Evolutionary conservation across 2,113 vertebrate genomes (phyloP), one percentile per base, ranked within the genome.

Genomic region (Himantopus leucocephalus): DNA sequence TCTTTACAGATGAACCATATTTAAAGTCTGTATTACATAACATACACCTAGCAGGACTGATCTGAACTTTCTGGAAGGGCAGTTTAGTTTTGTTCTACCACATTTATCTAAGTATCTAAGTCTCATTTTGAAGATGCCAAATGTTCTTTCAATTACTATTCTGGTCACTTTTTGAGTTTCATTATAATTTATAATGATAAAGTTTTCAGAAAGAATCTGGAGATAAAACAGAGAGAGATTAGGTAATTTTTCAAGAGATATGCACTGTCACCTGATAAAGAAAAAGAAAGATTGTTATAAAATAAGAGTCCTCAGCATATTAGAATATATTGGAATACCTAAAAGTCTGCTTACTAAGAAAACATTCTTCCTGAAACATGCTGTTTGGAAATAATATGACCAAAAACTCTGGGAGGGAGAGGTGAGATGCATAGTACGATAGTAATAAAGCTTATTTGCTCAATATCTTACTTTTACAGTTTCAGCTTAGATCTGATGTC

Each of bases 111-210:
- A 87, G 62, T 47, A 93, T 63, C 91, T 75, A 48, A 20, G 16
- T 56, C 63, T 29, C 77, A 86, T 96, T 96, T 91, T 88, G 81
- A 92, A 78, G 82, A 92, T 82, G 79, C 67, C 64, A 88, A 94
- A 73, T 56, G 26, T 90, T 88, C 84, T 92, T 93, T 83, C 90
- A 77, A 94, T 98, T 97, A 97, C 67, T 74, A 97, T 97, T 97
- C 96, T 58, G 88, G 93, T 96, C 97, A 97, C 66, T 94, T 87
- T 66, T 43, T 56, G 67, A 95, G 79, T 97, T 96, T 82, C 80
- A 96, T 97, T 98, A 96, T 95, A 96, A 97, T 96, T 96, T 95
- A 89, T 93, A 98, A 98, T 94, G 93, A 97, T 95, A 70, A 17
- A 43, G 73, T 96, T 97, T 97, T 96, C 90, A 88, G 88, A 94